Evolutionary conservation across 2,113 vertebrate genomes (phyloP).

Genomic region (Abramis brama): DNA sequence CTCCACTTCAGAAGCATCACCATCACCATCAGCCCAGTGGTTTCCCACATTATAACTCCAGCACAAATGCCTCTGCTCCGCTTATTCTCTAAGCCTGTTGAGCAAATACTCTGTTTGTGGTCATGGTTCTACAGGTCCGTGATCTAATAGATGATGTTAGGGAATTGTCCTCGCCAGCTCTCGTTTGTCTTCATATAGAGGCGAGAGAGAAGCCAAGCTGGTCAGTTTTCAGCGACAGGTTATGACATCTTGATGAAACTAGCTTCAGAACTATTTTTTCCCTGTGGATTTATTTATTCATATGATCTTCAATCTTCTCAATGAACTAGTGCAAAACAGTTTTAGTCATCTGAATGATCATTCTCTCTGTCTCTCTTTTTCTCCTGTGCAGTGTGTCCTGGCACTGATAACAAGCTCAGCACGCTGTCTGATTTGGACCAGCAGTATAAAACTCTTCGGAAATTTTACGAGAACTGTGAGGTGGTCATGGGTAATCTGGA

Average conservation of each 20-base stretch:
- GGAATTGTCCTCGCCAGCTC: slow-evolving; percentile 50
- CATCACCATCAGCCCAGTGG: slow-evolving; percentile 36
- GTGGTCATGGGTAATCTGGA: slow-evolving; percentile 99
- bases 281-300: no score
- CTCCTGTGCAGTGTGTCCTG: slow-evolving; percentile 85
- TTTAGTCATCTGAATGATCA: neutral
- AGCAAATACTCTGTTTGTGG: slow-evolving; percentile 33
- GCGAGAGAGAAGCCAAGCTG: neutral
- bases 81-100: slow-evolving; percentile 33
- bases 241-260: slow-evolving; percentile 22
- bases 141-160: slow-evolving; percentile 56
- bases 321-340: neutral
- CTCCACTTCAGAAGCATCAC: slow-evolving; percentile 35
- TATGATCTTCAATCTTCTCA: neutral
- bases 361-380: slow-evolving; percentile 40
- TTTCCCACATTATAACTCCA: slow-evolving; percentile 24
- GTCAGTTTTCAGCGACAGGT: neutral
- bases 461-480: slow-evolving; percentile 97
- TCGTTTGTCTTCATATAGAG: slow-evolving; percentile 47
- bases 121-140: slow-evolving; percentile 21
- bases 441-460: slow-evolving; percentile 93
- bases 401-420: slow-evolving; percentile 97
- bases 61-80: slow-evolving; percentile 3
- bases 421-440: slow-evolving; percentile 96
- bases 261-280: neutral